Conservation (phyloP, 2,797 vertebrate species). For the Botia kubotai region DNA sequence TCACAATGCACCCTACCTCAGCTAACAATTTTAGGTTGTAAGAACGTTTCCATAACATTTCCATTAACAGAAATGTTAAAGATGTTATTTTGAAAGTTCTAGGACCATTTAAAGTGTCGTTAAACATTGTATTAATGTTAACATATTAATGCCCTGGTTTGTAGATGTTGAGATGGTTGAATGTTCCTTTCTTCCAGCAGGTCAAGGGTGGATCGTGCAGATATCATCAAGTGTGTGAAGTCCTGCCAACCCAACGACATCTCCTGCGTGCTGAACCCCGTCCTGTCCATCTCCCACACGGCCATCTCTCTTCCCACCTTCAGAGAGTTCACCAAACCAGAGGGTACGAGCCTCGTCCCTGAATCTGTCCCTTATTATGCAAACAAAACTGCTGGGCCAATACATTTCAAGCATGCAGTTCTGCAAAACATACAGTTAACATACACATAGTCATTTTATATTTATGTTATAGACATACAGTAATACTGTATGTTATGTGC, state of each 20-base stretch:
- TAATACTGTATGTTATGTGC: too few relatives aligned
- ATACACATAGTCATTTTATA: too few relatives aligned
- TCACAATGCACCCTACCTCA: conserved; percentile 27
- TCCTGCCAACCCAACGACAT: conserved; percentile 86
- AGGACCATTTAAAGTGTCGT: too few relatives aligned
- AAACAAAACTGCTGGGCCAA: too few relatives aligned
- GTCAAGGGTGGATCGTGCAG: conserved; percentile 81
- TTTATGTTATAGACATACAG: too few relatives aligned
- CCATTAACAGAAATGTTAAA: neutral
- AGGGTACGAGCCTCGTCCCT: conserved; percentile 78
- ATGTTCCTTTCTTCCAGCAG: conserved; percentile 63
- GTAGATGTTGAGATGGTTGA: neutral
- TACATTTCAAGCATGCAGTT: too few relatives aligned
- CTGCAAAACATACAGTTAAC: too few relatives aligned
- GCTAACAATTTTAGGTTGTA: too few relatives aligned
- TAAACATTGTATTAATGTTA: neutral
- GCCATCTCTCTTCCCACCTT: conserved; percentile 94
- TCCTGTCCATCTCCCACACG: conserved; percentile 91
- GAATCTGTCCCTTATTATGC: neutral
- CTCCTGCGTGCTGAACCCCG: conserved; percentile 84
- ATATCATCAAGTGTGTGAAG: conserved; percentile 90
- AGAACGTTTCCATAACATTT: too few relatives aligned
- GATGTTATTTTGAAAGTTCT: neutral
- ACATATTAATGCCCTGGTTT: neutral
- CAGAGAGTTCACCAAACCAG: conserved; percentile 88